A percentile compares a stretch with the other conserved stretches of the same genome.
These are phyloP conservation scores for Sinohyriopsis cumingii DNA, from an alignment of 2,888 invertebrate species.

Conservation along the genomic window DNA sequence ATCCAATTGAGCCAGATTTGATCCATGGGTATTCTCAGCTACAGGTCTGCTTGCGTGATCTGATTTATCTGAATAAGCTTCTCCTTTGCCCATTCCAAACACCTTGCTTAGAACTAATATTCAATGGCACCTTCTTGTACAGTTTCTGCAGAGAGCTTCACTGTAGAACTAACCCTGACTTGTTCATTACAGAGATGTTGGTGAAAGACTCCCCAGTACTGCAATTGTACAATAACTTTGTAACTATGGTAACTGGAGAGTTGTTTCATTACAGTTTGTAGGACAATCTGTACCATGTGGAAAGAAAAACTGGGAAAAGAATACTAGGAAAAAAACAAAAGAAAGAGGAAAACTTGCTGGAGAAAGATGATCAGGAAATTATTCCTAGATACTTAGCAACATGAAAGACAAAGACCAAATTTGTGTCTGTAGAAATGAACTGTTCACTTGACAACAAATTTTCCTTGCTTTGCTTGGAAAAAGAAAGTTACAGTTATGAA, in stretches of 20 bases:
- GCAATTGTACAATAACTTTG: constrained; percentile 12
- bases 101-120: constrained; percentile 43
- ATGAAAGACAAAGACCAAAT: neutral
- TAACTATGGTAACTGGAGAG: neutral
- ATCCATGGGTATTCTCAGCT: constrained; percentile 68
- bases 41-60: constrained; percentile 62
- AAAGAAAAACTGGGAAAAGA: constrained; percentile 14
- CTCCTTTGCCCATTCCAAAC: constrained; percentile 49
- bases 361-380: neutral
- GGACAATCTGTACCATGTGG: neutral
- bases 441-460: constrained; percentile 28
- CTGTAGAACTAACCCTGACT: constrained; percentile 42
- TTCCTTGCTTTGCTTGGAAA: constrained; percentile 23
- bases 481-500: neutral
- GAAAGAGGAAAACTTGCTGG: neutral
- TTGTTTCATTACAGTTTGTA: too few species aligned
- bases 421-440: constrained; percentile 6
- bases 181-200: constrained; percentile 50
- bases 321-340: constrained; percentile 13
- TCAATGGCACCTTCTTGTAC: constrained; percentile 65
- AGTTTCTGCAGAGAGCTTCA: constrained; percentile 56
- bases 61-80: constrained; percentile 63
- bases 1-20: constrained; percentile 32
- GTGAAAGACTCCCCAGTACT: constrained; percentile 39
- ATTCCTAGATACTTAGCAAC: constrained; percentile 2